Evolutionary conservation across 2,797 vertebrate species (phyloP).

Genomic region (Macrochelys suwanniensis): DNA sequence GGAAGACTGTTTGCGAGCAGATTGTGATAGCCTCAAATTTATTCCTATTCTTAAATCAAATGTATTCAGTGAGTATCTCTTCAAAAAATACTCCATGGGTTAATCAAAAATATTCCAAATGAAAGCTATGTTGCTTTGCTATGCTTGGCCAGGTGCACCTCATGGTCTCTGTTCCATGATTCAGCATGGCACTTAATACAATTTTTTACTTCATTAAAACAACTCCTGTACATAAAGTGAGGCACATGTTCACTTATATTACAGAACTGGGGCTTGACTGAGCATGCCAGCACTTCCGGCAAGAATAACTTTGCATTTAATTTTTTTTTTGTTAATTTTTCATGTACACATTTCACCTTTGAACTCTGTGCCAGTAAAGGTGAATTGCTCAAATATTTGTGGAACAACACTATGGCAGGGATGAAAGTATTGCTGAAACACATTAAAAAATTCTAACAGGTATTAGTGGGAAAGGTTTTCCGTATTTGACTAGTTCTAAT

Average conservation of each 20-base stretch:
- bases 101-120: neutral
- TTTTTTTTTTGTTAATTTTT: neutral
- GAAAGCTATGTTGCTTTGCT: neutral
- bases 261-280: neutral
- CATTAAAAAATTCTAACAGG: neutral
- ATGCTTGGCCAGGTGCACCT: neutral
- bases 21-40: neutral
- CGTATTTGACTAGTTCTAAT: neutral
- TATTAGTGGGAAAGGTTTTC: neutral
- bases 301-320: neutral
- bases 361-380: neutral
- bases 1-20: neutral
- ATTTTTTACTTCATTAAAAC: neutral
- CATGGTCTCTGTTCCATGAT: neutral
- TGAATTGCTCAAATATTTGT: neutral
- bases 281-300: neutral
- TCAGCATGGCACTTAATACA: neutral
- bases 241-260: neutral
- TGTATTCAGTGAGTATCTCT: neutral
- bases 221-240: neutral
- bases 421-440: neutral
- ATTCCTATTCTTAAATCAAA: neutral
- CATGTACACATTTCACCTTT: neutral
- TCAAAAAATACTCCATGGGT: neutral
- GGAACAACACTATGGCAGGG: neutral